Base-by-base conservation (phyloP, 2,113 vertebrate genomes). In the Lophius piscatorius region DNA sequence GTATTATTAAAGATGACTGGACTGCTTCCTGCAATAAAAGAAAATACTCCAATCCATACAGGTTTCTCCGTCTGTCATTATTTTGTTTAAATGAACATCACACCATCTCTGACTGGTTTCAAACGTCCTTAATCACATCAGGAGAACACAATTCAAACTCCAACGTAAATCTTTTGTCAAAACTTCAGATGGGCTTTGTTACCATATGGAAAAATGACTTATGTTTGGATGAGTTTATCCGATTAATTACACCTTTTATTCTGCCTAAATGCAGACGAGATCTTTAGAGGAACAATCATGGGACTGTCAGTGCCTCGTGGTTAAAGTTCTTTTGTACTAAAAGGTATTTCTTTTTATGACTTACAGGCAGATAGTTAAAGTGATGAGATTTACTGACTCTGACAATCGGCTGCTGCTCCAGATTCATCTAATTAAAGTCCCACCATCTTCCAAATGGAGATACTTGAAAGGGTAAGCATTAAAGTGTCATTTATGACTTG, bases 1-100 rank as follows among this genome's bases (percentile, higher is more conserved):
- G 35, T 72, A 44, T 41, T 42, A 54, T 67, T 44, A 58, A 65
- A 60, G 39, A 68, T 54, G 60, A 87, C 78, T 85, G 83, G 76
- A 87, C 58, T 77, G 83, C 72, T 87, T 74, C 86, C 84, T 81
- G 83, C 84, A 91, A 90, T 91, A 90, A 91, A 89, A 62, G 42
- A 70, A 68, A 73, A 78, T 60, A 78, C 54, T 56, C 42, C 18
- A 46, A 71, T 76, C 13, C 14, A 17, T 23, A 5, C 6, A 10
- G 5, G 1, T 41, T 9, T 46, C 20, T 24, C 1, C 39, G 20
- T 14, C 14, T 38, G 11, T 14, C 3, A 14, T 35, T 35, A 31
- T n/a, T 31, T 11, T 61, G 26, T 68, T 23, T 70, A 29, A 16
- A 51, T 62, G 24, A 58, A 23, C 21, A n/a, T n/a, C n/a, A n/a